phyloP scores from a whole-genome alignment of 2,113 vertebrate genomes.

The Pachypanchax playfairii region DNA sequence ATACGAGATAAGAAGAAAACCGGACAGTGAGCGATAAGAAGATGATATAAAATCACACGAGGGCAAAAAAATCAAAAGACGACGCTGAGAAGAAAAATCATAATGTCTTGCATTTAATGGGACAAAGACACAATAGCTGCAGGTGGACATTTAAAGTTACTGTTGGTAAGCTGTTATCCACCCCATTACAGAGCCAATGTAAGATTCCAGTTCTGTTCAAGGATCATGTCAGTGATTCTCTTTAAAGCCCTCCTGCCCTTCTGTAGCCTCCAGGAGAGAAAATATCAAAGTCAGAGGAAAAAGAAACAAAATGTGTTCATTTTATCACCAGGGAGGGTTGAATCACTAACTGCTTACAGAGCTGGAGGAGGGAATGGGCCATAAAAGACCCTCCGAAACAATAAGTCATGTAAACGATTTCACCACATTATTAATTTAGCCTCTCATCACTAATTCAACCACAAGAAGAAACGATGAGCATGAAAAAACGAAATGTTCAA shows the following conservation, averaged over 20 bases:
- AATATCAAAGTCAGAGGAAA: conserved; percentile 31
- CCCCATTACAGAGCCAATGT: conserved; percentile 16
- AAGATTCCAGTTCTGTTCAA: conserved; percentile 26
- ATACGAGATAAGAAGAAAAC: background rate
- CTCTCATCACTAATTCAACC: background rate
- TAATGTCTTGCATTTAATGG: conserved; percentile 3
- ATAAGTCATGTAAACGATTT: background rate
- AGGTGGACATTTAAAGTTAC: conserved; percentile 34
- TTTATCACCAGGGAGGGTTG: conserved; percentile 2
- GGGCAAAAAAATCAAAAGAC: conserved; percentile 20
- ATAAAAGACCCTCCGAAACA: conserved; percentile 1
- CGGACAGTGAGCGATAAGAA: conserved; percentile 14
- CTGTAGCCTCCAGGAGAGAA: conserved; percentile 43
- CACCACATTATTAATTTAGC: background rate
- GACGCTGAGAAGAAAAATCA: background rate
- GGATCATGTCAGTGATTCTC: conserved; percentile 13
- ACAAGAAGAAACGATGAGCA: background rate
- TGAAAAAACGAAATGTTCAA: background rate
- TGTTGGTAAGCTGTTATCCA: conserved; percentile 3
- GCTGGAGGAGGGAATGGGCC: conserved; percentile 8
- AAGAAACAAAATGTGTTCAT: conserved; percentile 3
- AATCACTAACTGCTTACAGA: conserved; percentile 9
- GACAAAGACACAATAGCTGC: conserved; percentile 5
- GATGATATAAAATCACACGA: conserved; percentile 23
- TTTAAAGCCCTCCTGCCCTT: conserved; percentile 22